A percentile compares a stretch with the other conserved stretches of the same genome.
Evolutionary conservation across 2,797 vertebrate genomes (phyloP).

Genomic region (Poecile montanus): DNA sequence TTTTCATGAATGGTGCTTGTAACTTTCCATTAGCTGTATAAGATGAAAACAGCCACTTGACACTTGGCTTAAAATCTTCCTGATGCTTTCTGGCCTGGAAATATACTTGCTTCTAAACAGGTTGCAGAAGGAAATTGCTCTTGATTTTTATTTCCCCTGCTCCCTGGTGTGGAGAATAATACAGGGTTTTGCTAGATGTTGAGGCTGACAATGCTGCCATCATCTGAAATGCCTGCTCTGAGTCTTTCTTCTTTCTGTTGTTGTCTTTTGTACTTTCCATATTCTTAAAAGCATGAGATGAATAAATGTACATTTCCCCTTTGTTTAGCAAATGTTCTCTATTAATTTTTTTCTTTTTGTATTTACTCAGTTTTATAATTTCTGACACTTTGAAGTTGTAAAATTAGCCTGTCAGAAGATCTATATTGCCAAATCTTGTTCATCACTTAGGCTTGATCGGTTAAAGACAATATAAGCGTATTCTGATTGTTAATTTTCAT

Average conservation of each 20-base stretch:
- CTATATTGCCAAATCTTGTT: background rate
- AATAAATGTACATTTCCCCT: background rate
- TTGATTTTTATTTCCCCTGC: background rate
- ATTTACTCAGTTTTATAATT: background rate
- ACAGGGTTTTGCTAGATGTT: background rate
- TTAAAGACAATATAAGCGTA: background rate
- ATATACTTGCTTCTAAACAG: background rate
- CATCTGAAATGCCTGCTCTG: background rate
- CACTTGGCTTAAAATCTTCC: background rate
- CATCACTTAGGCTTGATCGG: background rate
- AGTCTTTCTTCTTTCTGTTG: background rate
- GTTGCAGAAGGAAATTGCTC: background rate
- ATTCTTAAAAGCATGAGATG: background rate
- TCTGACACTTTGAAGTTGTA: background rate
- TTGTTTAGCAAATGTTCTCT: background rate
- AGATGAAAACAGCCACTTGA: background rate
- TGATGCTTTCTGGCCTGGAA: background rate
- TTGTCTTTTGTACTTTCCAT: background rate
- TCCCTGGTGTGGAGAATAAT: background rate
- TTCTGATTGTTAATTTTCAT: background rate
- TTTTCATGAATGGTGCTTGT: constrained; percentile 17
- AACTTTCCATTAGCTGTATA: background rate
- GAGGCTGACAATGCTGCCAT: background rate
- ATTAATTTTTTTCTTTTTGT: background rate
- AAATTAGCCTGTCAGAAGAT: background rate